These are phyloP conservation scores for Rhynchotus rufescens DNA, from an alignment of 2,797 vertebrate species.

Conservation along the genomic window DNA sequence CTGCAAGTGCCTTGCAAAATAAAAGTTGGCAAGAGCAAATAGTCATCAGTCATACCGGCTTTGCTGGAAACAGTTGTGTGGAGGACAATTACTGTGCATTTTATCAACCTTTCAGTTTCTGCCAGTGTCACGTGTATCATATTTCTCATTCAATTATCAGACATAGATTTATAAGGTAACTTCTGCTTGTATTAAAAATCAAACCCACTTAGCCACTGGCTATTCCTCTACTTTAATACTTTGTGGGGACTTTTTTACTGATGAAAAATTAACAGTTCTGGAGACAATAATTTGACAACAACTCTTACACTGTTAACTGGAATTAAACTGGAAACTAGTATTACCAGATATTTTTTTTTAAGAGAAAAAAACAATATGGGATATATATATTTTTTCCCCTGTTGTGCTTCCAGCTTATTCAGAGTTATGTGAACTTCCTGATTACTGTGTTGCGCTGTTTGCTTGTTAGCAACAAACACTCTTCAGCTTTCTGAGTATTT, in stretches of 20 bases:
- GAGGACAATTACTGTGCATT: neutral
- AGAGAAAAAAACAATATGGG: neutral
- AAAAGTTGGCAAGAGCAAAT: neutral
- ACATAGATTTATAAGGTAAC: neutral
- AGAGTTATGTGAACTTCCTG: neutral
- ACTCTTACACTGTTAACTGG: neutral
- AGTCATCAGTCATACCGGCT: rapidly evolving
- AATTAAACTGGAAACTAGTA: neutral
- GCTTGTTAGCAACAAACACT: neutral
- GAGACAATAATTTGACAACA: neutral
- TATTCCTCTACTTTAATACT: neutral
- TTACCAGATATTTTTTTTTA: neutral
- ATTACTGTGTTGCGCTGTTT: neutral
- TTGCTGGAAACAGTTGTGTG: neutral
- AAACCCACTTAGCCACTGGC: neutral
- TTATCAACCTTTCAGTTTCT: neutral
- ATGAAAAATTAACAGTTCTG: neutral
- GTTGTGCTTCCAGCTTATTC: neutral
- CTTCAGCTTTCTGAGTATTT: neutral
- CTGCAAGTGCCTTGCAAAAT: neutral
- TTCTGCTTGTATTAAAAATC: neutral
- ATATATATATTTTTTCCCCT: neutral
- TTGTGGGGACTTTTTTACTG: neutral
- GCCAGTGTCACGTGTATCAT: neutral
- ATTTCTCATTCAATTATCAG: neutral